A percentile compares a stretch with the other conserved stretches of the same genome.
phyloP scores from a whole-genome alignment of 2,888 invertebrate species.

The Trachelus iudaicus region DNA sequence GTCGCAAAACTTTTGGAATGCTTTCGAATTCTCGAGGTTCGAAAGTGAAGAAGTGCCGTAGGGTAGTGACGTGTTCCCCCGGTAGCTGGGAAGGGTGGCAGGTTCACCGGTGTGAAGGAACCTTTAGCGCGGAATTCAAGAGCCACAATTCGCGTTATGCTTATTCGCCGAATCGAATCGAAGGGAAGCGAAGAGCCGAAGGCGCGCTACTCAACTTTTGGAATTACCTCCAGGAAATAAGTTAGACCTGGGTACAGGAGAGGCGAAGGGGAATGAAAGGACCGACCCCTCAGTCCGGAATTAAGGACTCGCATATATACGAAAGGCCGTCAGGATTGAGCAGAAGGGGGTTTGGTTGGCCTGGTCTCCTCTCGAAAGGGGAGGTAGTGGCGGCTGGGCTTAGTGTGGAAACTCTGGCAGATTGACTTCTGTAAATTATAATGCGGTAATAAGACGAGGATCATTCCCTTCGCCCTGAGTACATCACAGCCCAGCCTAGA shows the following conservation, averaged over 20 bases:
- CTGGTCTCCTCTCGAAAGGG: not conserved
- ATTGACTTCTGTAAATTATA: conserved; percentile 20
- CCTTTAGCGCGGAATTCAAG: not conserved
- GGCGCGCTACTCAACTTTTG: not conserved
- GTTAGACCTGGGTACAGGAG: not conserved
- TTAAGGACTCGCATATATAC: not conserved
- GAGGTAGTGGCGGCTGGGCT: not conserved
- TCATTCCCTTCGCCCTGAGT: conserved; percentile 7
- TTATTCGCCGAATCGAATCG: not conserved
- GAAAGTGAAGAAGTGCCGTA: not conserved
- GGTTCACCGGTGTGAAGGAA: not conserved
- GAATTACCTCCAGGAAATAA: conserved; percentile 12
- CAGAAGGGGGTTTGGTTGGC: not conserved
- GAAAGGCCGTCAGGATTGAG: not conserved
- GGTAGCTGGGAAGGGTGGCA: not conserved
- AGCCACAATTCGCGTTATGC: not conserved
- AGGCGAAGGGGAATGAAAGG: not conserved
- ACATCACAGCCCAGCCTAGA: not conserved
- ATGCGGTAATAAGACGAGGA: conserved; percentile 21
- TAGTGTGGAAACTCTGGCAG: conserved; percentile 12
- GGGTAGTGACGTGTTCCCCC: not conserved
- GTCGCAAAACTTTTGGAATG: conserved; percentile 51
- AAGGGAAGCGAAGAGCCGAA: not conserved
- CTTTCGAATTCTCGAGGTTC: conserved; percentile 45
- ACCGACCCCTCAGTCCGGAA: not conserved